These are phyloP conservation scores for Paratrypauchen microcephalus DNA, from an alignment of 2,797 vertebrate species.

Conservation along the genomic window DNA sequence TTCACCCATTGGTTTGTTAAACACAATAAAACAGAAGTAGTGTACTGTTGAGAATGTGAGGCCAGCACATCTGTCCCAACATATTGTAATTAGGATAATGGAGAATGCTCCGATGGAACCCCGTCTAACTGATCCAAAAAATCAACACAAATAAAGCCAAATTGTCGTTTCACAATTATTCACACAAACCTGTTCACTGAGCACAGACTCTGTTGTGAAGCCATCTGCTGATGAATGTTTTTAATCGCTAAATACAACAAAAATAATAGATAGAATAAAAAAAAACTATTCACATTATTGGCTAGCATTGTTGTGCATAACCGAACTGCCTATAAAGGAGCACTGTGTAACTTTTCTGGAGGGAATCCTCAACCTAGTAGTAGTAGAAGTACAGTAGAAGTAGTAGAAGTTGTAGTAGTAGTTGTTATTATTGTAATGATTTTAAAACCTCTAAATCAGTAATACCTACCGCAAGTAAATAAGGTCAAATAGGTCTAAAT, in stretches of 20 bases:
- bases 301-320: no score
- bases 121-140: not conserved
- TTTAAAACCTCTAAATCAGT: no score
- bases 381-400: no score
- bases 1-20: not conserved
- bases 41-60: not conserved
- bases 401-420: no score
- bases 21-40: not conserved
- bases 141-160: not conserved
- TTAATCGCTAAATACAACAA: not conserved
- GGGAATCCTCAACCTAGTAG: no score
- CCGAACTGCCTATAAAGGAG: no score
- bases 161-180: not conserved
- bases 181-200: not conserved
- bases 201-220: not conserved
- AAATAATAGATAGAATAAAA: not conserved
- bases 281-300: no score
- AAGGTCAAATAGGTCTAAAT: no score
- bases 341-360: no score
- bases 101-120: not conserved
- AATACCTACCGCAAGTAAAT: no score
- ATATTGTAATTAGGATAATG: constrained; percentile 10
- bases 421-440: no score
- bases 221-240: not conserved
- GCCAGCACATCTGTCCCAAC: not conserved